phyloP scores from a whole-genome alignment of 2,888 invertebrate species.

The Dendrolimus pini region DNA sequence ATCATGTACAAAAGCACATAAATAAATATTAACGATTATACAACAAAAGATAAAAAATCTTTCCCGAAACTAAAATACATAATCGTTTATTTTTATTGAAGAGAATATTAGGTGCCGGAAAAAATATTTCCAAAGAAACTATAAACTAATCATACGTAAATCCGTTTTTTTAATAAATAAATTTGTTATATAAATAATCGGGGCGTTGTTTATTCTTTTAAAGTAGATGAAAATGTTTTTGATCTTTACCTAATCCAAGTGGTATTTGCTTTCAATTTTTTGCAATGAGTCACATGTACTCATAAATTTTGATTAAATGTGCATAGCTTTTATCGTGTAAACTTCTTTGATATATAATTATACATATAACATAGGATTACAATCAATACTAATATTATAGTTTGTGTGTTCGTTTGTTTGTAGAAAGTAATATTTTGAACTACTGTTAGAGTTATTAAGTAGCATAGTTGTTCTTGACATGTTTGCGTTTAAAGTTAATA shows the following conservation, averaged over 20 bases:
- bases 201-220: neutral
- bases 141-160: neutral
- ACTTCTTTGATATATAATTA: too few relatives aligned
- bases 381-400: too few relatives aligned
- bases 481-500: too few relatives aligned
- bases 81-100: neutral
- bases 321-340: too few relatives aligned
- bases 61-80: neutral
- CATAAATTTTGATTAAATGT: too few relatives aligned
- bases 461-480: too few relatives aligned
- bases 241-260: neutral
- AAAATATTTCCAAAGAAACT: neutral
- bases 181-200: neutral
- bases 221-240: neutral
- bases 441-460: too few relatives aligned
- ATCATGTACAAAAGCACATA: too few relatives aligned
- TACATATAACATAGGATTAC: too few relatives aligned
- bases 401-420: too few relatives aligned
- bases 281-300: neutral
- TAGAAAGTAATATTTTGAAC: too few relatives aligned
- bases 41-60: neutral
- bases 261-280: neutral
- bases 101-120: neutral
- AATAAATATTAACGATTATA: neutral
- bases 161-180: neutral